phyloP scores from a whole-genome alignment of 2,113 vertebrate species.

The Leptobrachium ailaonicum region DNA sequence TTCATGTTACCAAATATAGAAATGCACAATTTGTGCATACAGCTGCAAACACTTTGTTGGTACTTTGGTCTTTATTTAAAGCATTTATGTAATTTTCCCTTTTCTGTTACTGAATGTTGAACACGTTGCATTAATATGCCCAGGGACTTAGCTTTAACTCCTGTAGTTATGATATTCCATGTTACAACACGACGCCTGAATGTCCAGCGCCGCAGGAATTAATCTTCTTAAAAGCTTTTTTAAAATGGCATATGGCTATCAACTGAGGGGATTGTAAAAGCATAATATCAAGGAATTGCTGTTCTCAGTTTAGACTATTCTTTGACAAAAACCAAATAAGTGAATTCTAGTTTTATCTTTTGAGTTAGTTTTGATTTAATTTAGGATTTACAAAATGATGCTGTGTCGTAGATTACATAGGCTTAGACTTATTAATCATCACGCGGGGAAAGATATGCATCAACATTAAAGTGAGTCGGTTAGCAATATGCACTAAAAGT shows the following conservation, averaged over 20 bases:
- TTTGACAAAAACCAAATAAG: neutral
- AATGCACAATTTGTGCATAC: slow-evolving; percentile 25
- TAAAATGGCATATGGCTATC: slow-evolving; percentile 12
- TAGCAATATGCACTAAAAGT: too few species aligned
- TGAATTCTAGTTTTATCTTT: too few species aligned
- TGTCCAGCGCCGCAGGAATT: neutral
- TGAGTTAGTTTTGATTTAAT: too few species aligned
- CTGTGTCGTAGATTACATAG: too few species aligned
- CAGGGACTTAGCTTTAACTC: slow-evolving; percentile 5
- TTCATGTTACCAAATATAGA: slow-evolving; percentile 34
- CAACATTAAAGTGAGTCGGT: too few species aligned
- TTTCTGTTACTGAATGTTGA: slow-evolving; percentile 7
- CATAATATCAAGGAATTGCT: slow-evolving; percentile 14
- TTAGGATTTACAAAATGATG: too few species aligned
- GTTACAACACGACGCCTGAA: neutral
- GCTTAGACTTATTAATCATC: too few species aligned
- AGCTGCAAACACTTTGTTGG: slow-evolving; percentile 32
- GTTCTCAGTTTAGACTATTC: slow-evolving; percentile 27
- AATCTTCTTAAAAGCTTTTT: slow-evolving; percentile 8
- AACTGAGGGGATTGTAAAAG: slow-evolving; percentile 6
- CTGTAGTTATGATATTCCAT: neutral
- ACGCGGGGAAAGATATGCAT: too few species aligned
- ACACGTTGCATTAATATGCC: slow-evolving; percentile 16
- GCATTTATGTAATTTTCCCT: slow-evolving; percentile 9
- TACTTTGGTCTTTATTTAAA: slow-evolving; percentile 10